Percentiles rank a stretch among this genome's conserved stretches.
Conservation (phyloP, 2,113 vertebrate species). For the Hippolais icterina region DNA sequence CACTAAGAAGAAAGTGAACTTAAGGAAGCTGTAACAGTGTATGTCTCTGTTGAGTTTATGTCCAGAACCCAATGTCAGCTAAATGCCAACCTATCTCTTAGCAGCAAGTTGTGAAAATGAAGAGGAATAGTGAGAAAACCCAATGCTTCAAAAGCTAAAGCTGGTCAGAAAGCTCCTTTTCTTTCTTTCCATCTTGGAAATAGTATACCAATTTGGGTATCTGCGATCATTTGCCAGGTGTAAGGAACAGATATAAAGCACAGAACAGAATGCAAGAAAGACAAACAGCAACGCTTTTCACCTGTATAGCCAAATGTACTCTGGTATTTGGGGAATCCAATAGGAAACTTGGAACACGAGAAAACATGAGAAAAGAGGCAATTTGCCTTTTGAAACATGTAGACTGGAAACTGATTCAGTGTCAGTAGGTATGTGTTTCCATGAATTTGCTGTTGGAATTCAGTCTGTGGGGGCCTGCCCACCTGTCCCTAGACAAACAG, state of each 20-base stretch:
- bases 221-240: neutral
- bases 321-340: accelerated
- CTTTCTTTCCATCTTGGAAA: neutral
- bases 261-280: neutral
- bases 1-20: neutral
- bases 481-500: accelerated
- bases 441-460: accelerated
- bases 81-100: neutral
- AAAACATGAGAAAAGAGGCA: accelerated
- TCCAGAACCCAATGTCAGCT: neutral
- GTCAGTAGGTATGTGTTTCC: neutral
- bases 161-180: neutral
- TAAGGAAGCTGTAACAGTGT: neutral
- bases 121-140: neutral
- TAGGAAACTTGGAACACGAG: accelerated
- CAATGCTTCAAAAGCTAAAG: neutral
- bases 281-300: neutral
- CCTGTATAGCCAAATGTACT: neutral
- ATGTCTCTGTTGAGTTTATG: neutral
- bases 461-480: neutral
- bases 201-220: neutral
- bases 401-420: neutral
- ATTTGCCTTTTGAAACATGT: accelerated
- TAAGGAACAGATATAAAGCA: neutral
- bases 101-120: neutral